Conservation (phyloP, 2,888 invertebrate genomes). For the Mimas tiliae region DNA sequence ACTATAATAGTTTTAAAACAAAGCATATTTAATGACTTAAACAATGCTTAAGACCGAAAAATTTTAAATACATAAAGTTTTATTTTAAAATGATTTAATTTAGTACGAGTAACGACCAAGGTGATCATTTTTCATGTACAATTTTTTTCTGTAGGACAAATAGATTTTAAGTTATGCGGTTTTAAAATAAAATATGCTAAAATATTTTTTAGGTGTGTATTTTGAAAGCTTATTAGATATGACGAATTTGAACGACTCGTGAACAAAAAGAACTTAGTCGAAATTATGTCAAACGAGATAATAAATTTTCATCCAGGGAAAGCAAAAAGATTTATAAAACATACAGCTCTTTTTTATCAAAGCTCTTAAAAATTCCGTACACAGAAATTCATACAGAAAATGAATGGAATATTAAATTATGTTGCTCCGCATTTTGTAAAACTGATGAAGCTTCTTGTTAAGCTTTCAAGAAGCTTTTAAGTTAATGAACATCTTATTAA, state of each 20-base stretch:
- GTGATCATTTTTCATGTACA: no score
- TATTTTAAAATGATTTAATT: no score
- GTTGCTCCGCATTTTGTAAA: conserved; percentile 78
- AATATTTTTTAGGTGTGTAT: no score
- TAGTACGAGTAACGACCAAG: no score
- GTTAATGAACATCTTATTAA: conserved; percentile 79
- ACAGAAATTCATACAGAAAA: conserved; percentile 79
- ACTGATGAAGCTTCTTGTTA: conserved; percentile 82
- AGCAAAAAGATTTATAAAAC: conserved; percentile 33
- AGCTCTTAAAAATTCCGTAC: conserved; percentile 66
- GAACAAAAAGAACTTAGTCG: conserved; percentile 19
- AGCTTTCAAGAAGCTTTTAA: conserved; percentile 83
- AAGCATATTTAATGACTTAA: no score
- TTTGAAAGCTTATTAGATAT: no score
- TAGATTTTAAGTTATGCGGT: no score
- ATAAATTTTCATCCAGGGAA: conserved; percentile 20
- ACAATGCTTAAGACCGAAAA: no score
- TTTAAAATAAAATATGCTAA: no score
- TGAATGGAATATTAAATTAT: conserved; percentile 83
- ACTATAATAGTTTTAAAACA: no score
- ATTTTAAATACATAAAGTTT: no score
- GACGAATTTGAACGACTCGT: conserved; percentile 5
- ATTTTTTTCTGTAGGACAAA: no score
- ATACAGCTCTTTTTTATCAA: conserved; percentile 57
- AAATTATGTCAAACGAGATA: conserved; percentile 25